Percentiles rank a stretch among this genome's conserved stretches.
Evolutionary conservation across 2,797 vertebrate species (phyloP).

Genomic region (Poeciliopsis presidionis): DNA sequence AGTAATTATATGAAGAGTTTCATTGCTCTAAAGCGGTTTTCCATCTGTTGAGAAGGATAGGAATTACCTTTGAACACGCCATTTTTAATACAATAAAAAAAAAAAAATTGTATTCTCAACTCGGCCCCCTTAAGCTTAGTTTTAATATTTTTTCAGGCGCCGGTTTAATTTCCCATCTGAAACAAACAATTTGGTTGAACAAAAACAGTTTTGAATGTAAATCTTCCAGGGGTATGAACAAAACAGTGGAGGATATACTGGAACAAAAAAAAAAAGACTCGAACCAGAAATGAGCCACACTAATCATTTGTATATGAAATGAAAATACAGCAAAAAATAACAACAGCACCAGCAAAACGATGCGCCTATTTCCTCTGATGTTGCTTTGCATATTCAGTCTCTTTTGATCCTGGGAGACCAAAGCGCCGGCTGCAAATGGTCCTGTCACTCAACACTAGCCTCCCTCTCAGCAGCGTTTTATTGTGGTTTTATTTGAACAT

Average conservation of each 20-base stretch:
- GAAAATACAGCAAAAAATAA: background rate
- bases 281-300: background rate
- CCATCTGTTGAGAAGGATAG: background rate
- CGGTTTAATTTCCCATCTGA: background rate
- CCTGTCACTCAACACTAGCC: slow-evolving; percentile 5
- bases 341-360: background rate
- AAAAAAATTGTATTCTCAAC: background rate
- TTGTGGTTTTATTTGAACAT: slow-evolving; percentile 14
- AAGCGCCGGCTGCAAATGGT: slow-evolving; percentile 19
- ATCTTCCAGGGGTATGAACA: background rate
- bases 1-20: background rate
- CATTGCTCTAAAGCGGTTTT: background rate
- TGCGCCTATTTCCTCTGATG: background rate
- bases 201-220: background rate
- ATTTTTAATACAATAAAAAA: background rate
- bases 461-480: slow-evolving; percentile 8
- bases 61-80: background rate
- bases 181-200: background rate
- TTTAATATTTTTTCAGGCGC: background rate
- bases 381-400: background rate
- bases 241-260: background rate
- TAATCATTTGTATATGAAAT: background rate
- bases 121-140: background rate
- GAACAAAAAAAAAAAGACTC: too few species aligned
- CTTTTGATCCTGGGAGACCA: slow-evolving; percentile 19